Conservation (phyloP, 2,113 vertebrate species). For the Corythornis madagascariensis region DNA sequence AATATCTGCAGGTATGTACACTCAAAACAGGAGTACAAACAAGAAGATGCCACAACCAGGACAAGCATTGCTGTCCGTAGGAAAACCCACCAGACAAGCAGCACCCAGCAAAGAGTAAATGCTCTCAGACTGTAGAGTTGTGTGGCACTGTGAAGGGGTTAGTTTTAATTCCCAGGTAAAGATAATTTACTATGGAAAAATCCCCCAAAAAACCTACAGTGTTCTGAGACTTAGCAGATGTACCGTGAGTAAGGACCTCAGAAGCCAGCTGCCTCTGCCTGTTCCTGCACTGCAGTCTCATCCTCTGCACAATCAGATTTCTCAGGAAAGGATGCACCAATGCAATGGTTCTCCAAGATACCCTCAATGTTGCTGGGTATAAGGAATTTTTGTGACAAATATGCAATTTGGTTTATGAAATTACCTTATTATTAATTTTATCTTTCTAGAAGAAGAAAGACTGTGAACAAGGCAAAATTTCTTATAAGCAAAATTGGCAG, state of each 20-base stretch:
- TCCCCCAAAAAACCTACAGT: not conserved
- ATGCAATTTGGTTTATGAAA: not conserved
- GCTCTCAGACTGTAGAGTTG: not conserved
- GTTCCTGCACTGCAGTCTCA: not conserved
- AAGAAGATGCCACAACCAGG: not conserved
- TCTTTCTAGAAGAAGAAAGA: not conserved
- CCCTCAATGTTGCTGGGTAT: not conserved
- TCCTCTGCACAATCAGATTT: not conserved
- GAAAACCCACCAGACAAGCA: not conserved
- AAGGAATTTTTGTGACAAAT: not conserved
- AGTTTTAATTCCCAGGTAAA: not conserved
- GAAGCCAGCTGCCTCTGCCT: not conserved
- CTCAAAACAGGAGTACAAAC: not conserved
- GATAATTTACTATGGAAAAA: not conserved
- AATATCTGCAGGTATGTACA: not conserved
- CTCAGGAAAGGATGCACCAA: not conserved
- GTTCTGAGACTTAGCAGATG: not conserved
- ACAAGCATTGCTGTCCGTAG: not conserved
- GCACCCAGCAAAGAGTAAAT: not conserved
- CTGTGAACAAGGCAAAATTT: not conserved
- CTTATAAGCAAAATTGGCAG: not conserved
- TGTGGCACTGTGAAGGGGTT: not conserved
- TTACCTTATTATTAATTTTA: not conserved
- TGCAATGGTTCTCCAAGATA: not conserved
- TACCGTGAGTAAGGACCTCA: not conserved